Conservation (phyloP, 2,888 invertebrate species). For the Tholera decimalis region DNA sequence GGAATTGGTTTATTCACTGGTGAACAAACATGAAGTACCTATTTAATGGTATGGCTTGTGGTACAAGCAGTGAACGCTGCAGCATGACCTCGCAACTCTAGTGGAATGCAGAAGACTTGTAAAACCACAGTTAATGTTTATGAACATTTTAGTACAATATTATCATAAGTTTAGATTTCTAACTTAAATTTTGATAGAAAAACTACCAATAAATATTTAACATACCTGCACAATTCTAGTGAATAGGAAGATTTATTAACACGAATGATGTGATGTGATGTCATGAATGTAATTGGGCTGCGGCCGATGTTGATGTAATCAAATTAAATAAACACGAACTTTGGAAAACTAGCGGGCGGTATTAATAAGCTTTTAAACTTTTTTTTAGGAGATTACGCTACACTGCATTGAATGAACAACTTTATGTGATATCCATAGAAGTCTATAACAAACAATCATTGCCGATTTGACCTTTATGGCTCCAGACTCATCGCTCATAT, state of each 20-base stretch:
- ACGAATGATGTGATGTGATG: no score
- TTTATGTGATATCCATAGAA: conserved; percentile 22
- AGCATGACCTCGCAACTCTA: conserved; percentile 30
- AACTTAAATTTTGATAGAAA: not conserved
- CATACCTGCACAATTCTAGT: conserved; percentile 21
- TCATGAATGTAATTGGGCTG: no score
- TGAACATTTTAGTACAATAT: conserved; percentile 5
- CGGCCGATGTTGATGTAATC: no score
- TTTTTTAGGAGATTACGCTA: conserved; percentile 39
- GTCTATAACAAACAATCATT: conserved; percentile 16
- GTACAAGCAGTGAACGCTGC: conserved; percentile 11
- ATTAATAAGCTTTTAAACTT: conserved; percentile 19
- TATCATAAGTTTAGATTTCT: not conserved
- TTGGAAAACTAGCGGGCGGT: not conserved
- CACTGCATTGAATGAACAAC: conserved; percentile 46
- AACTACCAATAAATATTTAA: not conserved
- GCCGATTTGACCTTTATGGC: conserved; percentile 28
- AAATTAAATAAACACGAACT: no score
- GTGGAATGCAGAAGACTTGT: conserved; percentile 19
- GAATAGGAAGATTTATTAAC: not conserved
- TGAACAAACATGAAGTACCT: not conserved
- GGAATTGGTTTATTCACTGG: not conserved
- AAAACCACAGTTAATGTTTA: conserved; percentile 36
- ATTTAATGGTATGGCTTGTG: conserved; percentile 11
- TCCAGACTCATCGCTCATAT: conserved; percentile 30